Evolutionary conservation across 64 coral and sea anemone genomes (phyloP), one percentile per base, ranked within the genome.

Genomic region (Stylophora pistillata): DNA sequence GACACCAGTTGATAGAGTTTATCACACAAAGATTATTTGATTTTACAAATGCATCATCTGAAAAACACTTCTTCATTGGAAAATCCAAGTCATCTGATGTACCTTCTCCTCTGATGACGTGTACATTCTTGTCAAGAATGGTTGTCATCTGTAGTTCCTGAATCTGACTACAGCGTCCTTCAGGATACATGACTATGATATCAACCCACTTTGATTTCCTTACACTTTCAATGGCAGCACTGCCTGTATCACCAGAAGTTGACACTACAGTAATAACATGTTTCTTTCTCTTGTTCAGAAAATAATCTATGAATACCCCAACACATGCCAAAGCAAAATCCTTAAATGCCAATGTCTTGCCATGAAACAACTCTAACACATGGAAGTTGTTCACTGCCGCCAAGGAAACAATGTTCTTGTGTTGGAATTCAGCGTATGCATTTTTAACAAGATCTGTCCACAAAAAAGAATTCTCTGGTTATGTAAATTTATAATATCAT

Each of bases 71-170:
- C 55, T 95, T 95, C 20, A 88, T 54, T 18, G 86, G 33, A 0
- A 88, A 65, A 88, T 93, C 93, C 17, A 93, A 60, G 91, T 99
- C 97, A 93, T 95, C 93, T 60, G 90, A 95, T 15, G 81, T 85
- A 30, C 97, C 97, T 34, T 95, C 97, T 1, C 30, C 83, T 73
- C 65, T 28, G 71, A 99, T 82, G 32, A 94, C 93, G 79, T 95
- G 87, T 10, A 99, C 97, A 93, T 95, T 99, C 5, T 70, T 53
- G 63, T 95, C 90, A 37, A 83, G 14, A 16, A 95, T 90, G 76
- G 97, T 95, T 15, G 91, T 99, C 93, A 99, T 99, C 78, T 99
- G 97, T 63, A 78, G 78, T 73, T 99, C 93, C 89, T 99, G 97
- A 21, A 93, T 33, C 0, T 81, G 82, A 13, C 70, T 95, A n/a